Conservation (phyloP, 2,888 invertebrate species). For the Aplocera efformata region DNA sequence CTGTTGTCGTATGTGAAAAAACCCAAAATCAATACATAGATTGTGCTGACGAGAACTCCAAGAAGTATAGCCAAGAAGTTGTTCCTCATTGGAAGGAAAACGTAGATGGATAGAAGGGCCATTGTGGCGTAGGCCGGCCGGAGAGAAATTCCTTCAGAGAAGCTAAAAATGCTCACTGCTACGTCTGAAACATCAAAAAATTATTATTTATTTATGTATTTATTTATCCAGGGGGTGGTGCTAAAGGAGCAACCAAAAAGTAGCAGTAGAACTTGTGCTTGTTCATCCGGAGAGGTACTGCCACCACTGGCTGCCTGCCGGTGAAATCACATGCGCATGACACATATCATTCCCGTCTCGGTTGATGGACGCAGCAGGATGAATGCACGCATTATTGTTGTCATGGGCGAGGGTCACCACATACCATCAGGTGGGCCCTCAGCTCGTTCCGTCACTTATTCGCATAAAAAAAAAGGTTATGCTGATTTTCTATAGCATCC, state of each 20-base stretch:
- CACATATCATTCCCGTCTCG: too few relatives aligned
- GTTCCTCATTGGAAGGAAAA: slow-evolving; percentile 90
- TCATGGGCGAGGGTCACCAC: neutral
- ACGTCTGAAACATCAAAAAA: slow-evolving; percentile 74
- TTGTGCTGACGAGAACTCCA: slow-evolving; percentile 84
- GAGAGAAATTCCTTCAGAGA: slow-evolving; percentile 69
- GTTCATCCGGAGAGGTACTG: too few relatives aligned
- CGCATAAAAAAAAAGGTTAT: neutral
- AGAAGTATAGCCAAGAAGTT: slow-evolving; percentile 85
- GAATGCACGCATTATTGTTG: too few relatives aligned
- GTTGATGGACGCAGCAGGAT: too few relatives aligned
- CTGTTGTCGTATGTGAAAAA: slow-evolving; percentile 59
- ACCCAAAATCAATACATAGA: slow-evolving; percentile 79
- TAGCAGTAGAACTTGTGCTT: too few relatives aligned
- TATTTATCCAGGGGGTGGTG: too few relatives aligned
- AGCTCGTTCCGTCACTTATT: neutral
- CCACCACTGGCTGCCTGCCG: too few relatives aligned
- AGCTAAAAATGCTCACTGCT: slow-evolving; percentile 83
- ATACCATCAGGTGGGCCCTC: neutral
- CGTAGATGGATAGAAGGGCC: slow-evolving; percentile 88
- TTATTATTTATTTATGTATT: neutral
- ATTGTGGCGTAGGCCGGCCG: slow-evolving; percentile 87
- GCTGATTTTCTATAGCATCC: too few relatives aligned
- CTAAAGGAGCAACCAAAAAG: too few relatives aligned
- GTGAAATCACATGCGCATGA: too few relatives aligned